Evolutionary conservation across 2,888 invertebrate genomes (phyloP), one percentile per base, ranked within the genome.

Genomic region (Orchesellides sinensis): DNA sequence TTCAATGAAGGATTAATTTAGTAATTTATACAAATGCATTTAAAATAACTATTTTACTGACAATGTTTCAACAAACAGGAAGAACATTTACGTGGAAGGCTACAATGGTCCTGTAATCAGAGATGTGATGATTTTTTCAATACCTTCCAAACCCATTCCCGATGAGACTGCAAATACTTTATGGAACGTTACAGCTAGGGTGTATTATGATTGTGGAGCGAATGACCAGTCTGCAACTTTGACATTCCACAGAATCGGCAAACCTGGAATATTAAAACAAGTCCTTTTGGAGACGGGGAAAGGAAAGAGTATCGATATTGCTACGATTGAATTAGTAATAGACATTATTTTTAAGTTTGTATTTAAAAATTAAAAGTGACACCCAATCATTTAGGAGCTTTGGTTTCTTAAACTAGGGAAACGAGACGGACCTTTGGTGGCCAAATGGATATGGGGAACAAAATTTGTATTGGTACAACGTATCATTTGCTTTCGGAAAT

Each of bases 391-490:
- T n/a, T 21, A 10, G 10, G 1, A 17, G 19, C 12, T 21, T 29
- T 10, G 59, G 10, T 54, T 21, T 1, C n/a, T 32, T 35, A 29
- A 8, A 32, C 2, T 29, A 87, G 87, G 87, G 87, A 0, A 63
- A 40, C 32, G 88, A 90, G 61, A 92, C 95, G 0, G 89, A 92
- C 54, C 88, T 92, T 21, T 99, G 99, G 99, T 99, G 98, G 98
- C 99, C 99, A 0, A 98, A 97, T 90, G 98, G 97, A 23, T 95
- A 93, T 89, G 98, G 98, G 0, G 90, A 92, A 0, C 97, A 85
- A 69, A 92, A 92, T 0, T 90, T 98, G 2, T 98, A 98, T 89
- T 90, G 92, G 5, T 89, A 96, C 63, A 91, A 91, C 74, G 91
- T 94, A 0, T 91, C 91, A 0, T 92, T 93, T 49, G 47, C 27